Base-by-base conservation (phyloP, 2,888 invertebrate species). In the Ramazzottius varieornatus region DNA sequence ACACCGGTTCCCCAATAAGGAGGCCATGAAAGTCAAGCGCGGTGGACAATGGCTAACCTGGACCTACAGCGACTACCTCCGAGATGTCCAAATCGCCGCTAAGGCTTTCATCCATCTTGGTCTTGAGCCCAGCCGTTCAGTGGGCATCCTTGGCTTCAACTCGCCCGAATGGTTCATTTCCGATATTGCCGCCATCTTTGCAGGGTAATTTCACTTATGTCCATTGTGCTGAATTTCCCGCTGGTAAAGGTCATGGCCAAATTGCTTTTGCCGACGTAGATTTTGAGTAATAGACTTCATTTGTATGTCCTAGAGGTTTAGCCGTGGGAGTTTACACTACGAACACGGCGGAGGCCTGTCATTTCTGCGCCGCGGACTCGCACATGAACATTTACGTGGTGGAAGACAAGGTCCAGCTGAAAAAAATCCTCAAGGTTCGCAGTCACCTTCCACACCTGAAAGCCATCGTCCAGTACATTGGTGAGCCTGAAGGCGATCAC, bases 81-180 rank as follows among this genome's bases (percentile, higher is more conserved):
- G 81, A 63, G 80, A 83, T 68, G 85, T 88, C 24, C 81, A 84
- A 67, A 84, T 79, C 33, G 83, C 83, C 65, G 89, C 90, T 0
- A 90, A 86, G 77, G 87, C 84, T 46, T 89, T 91, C 73, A 78
- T 92, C 66, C 73, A 87, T 75, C 78, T 91, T 67, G 91, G 91
- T 1, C 75, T 90, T 67, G 83, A 90, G 75, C 80, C 83, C 67
- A 81, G 83, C 73, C 83, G 86, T 74, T 83, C 86, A 20, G 91
- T 92, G 33, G 85, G 88, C 70, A 88, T 92, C 71, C 78, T 92
- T 67, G 90, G 91, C n/a, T 91, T 89, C 75, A 92, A 92, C 76
- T 83, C 85, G 32, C 85, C 87, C 64, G 84, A 90, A 78, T 92
- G 92, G 92, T 85, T 86, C 73, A 81, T 88, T 69, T 82, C 89